phyloP scores from a whole-genome alignment of 2,888 invertebrate species.

The Pyrgus malvae region DNA sequence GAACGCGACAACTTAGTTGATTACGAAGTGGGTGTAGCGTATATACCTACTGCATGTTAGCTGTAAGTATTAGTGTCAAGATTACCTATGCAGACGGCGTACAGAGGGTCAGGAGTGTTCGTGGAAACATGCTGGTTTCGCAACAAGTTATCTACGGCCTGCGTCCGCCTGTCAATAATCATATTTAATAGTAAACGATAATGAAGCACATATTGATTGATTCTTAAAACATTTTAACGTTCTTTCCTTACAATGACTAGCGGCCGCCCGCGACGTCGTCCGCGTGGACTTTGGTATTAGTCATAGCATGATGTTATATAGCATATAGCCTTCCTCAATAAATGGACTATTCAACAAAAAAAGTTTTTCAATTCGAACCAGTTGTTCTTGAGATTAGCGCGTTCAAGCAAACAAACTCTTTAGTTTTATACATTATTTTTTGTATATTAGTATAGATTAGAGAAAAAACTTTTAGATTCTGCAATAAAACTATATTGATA shows the following conservation, averaged over 20 bases:
- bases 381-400: too few species aligned
- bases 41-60: slow-evolving; percentile 31
- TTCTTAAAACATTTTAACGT: not conserved
- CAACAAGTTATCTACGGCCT: slow-evolving; percentile 49
- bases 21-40: slow-evolving; percentile 35
- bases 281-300: too few species aligned
- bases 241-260: not conserved
- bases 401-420: too few species aligned
- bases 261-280: too few species aligned
- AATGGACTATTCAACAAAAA: too few species aligned
- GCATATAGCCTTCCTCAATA: too few species aligned
- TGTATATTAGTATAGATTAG: too few species aligned
- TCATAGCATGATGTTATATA: too few species aligned
- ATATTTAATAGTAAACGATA: slow-evolving; percentile 40
- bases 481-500: too few species aligned
- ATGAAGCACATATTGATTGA: slow-evolving; percentile 35
- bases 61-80: slow-evolving; percentile 51
- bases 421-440: too few species aligned
- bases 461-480: too few species aligned
- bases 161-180: slow-evolving; percentile 48
- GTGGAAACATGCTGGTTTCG: slow-evolving; percentile 54
- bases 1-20: slow-evolving; percentile 32
- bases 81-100: slow-evolving; percentile 57
- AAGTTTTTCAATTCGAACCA: too few species aligned
- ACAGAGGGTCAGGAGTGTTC: slow-evolving; percentile 53